Evolutionary conservation across 2,888 invertebrate genomes (phyloP), one percentile per base, ranked within the genome.

Genomic region (Epistrophella euchroma): DNA sequence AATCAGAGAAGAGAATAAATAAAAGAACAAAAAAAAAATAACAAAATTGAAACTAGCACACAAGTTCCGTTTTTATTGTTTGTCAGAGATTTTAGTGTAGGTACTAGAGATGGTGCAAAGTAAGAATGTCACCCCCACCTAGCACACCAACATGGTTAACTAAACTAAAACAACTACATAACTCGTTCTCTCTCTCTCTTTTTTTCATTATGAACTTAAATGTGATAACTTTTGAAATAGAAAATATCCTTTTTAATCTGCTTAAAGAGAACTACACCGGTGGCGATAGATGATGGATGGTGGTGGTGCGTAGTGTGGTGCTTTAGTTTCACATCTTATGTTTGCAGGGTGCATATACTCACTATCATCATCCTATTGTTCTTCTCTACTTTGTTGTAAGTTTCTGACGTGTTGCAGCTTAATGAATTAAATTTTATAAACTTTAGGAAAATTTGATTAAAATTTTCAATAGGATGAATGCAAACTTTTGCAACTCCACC

Each of bases 401-500:
- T 52, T 71, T 58, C 37, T 47, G 47, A 68, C 43, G 43, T 43
- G 43, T 74, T 80, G 80, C 74, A 79, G 43, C 78, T 60, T 45
- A 60, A 80, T 74, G 74, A 74, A 74, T 76, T 45, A 32, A 75
- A 76, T 37, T 81, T 58, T 56, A 81, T 71, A 81, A 81, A 75
- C 70, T 81, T 64, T 70, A 0, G 1, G 3, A 28, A 81, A 58
- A 64, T 76, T 81, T 71, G 37, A 58, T 76, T 66, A 81, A 71
- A 81, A 58, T 66, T 71, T 71, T 81, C 45, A 56, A 71, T 64
- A 43, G 62, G 15, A 55, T 52, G 5, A 60, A 28, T 64, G 62
- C 50, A 74, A 47, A 74, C 35, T 81, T 68, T 68, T 28, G 9
- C 35, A 50, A 70, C 50, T 71, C 40, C 71, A 64, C 70, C 64